Evolutionary conservation across 2,113 vertebrate species (phyloP).

Genomic region (Danionella cerebrum): DNA sequence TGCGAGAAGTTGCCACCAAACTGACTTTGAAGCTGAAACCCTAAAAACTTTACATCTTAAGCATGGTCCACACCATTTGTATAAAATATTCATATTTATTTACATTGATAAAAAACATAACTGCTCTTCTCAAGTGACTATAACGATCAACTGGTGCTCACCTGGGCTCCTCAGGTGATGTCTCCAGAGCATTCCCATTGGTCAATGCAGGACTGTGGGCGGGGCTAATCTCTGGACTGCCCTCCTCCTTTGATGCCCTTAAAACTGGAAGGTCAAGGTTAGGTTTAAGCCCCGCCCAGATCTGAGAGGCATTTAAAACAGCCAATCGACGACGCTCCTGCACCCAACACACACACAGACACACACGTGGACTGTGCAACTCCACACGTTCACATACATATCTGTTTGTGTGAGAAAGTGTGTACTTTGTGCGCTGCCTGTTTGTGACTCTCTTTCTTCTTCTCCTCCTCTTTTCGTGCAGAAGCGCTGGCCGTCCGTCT

Average conservation of each 20-base stretch:
- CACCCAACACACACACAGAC: neutral
- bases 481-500: conserved; percentile 85
- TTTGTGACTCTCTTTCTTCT: conserved; percentile 88
- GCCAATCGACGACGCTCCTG: conserved; percentile 90
- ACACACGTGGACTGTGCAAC: neutral
- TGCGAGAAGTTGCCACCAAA: no score
- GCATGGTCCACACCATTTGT: no score
- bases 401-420: neutral
- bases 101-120: no score
- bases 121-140: no score
- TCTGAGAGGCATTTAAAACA: conserved; percentile 83
- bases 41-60: no score
- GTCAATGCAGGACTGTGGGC: conserved; percentile 72
- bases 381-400: no score
- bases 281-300: conserved; percentile 76
- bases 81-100: no score
- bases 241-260: conserved; percentile 65
- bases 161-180: conserved; percentile 82
- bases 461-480: conserved; percentile 92
- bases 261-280: conserved; percentile 61
- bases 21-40: no score
- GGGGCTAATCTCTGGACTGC: conserved; percentile 69
- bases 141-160: no score
- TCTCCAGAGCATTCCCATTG: conserved; percentile 66
- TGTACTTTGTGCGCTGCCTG: conserved; percentile 87